Conservation (phyloP, 2,113 vertebrate species). For the Henicopernis longicauda region DNA sequence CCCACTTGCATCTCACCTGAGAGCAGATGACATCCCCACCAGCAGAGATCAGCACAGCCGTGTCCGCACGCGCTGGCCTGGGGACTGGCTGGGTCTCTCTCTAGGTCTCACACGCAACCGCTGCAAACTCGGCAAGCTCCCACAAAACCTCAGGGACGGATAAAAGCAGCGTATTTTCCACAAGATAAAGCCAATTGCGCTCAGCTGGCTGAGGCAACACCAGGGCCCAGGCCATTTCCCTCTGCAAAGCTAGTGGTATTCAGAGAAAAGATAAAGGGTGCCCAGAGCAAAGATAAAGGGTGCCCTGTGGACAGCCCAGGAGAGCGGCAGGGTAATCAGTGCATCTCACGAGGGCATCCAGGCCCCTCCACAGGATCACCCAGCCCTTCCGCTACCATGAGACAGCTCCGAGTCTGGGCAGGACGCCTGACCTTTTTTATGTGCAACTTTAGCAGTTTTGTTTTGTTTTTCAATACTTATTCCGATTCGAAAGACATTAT, state of each 20-base stretch:
- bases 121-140: not conserved
- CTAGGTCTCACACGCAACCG: not conserved
- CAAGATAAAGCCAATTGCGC: not conserved
- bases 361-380: not conserved
- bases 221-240: not conserved
- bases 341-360: not conserved
- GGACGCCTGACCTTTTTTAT: accelerated
- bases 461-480: not conserved
- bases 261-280: not conserved
- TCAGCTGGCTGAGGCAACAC: not conserved
- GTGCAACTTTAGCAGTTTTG: not conserved
- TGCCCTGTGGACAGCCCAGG: not conserved
- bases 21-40: not conserved
- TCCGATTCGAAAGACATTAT: not conserved
- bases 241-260: not conserved
- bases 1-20: not conserved
- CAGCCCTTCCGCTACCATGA: accelerated
- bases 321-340: accelerated
- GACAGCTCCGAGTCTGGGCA: not conserved
- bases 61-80: accelerated
- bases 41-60: accelerated
- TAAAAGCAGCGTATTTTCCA: not conserved
- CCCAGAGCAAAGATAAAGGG: not conserved
- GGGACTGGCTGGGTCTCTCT: not conserved
- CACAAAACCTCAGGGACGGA: not conserved